Conservation (phyloP, 1,140 invertebrate species). For the Drosophila lacteicornis region DNA sequence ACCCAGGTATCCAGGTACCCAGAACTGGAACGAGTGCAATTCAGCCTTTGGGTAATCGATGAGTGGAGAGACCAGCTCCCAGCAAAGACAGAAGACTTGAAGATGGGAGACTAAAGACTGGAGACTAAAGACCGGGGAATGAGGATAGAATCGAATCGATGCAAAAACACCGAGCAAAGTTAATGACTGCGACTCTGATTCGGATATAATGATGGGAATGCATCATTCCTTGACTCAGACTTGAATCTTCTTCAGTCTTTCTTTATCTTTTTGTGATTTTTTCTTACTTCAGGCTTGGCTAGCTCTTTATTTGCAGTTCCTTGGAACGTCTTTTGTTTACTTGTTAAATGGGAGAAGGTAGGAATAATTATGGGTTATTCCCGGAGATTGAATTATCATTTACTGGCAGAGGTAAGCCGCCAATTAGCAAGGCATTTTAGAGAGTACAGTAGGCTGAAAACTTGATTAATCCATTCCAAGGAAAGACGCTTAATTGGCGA, state of each 20-base stretch:
- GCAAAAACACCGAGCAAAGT: conserved; percentile 38
- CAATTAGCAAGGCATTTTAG: conserved; percentile 41
- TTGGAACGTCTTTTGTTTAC: conserved; percentile 32
- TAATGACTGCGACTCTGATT: conserved; percentile 51
- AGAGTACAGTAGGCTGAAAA: conserved; percentile 5
- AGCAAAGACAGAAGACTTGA: conserved; percentile 17
- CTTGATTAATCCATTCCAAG: conserved; percentile 11
- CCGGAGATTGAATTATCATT: conserved; percentile 45
- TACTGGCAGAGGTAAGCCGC: conserved; percentile 25
- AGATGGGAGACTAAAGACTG: not conserved
- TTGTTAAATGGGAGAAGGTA: conserved; percentile 37
- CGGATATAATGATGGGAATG: conserved; percentile 60
- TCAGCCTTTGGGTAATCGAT: conserved; percentile 54
- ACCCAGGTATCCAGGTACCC: not conserved
- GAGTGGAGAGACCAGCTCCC: conserved; percentile 18
- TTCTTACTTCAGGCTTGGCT: conserved; percentile 7
- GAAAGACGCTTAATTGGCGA: not conserved
- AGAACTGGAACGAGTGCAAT: conserved; percentile 36
- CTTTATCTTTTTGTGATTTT: conserved; percentile 4
- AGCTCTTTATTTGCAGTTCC: conserved; percentile 17
- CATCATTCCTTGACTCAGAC: conserved; percentile 21
- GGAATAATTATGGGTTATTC: conserved; percentile 31
- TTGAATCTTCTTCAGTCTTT: conserved; percentile 4
- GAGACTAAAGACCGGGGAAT: conserved; percentile 6
- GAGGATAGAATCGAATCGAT: conserved; percentile 32